Evolutionary conservation across 1,140 invertebrate genomes (phyloP), one percentile per base, ranked within the genome.

Genomic region (Vollenhovia emeryi): DNA sequence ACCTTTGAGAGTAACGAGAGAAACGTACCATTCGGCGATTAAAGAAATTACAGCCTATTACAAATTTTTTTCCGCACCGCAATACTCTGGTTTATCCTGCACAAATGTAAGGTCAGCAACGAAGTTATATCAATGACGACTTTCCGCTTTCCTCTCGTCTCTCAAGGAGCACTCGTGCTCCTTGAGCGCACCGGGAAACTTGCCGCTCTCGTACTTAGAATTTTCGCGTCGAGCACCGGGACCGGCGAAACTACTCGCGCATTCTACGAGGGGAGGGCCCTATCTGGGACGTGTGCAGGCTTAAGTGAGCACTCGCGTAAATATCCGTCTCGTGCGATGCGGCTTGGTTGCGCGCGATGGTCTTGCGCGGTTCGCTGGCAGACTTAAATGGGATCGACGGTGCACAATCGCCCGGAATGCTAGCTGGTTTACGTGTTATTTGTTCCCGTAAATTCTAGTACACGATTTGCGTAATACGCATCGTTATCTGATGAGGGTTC

Each of bases 241-340:
- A 21, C n/a, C 33, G 33, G 9, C 50, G 30, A 73, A 73, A 55
- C 48, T 73, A 36, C 11, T 55, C n/a, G 48, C n/a, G 30, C 18
- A 68, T 9, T 4, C 21, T 48, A 15, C 40, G 30, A 7, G 11
- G 2, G 69, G 13, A 2, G 24, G 36, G 45, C n/a, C 45, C 43
- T 52, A 27, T 52, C 18, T 7, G 21, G 30, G 50, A 33, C n/a
- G 18, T 71, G 27, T 21, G 33, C 7, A 30, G 27, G 30, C 30
- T 59, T 59, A 82, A 82, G 52, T 71, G 79, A 36, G 68, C n/a
- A 43, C 36, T 24, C 66, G 6, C 79, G 24, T 71, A 82, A 73
- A 71, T 83, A 83, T 73, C 66, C 27, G 24, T 73, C 66, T 71
- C 45, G 8, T 18, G 6, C 48, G 68, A n/a, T 11, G 45, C 13